Evolutionary conservation across 1,140 invertebrate species (phyloP).

Genomic region (Augochlora pura): DNA sequence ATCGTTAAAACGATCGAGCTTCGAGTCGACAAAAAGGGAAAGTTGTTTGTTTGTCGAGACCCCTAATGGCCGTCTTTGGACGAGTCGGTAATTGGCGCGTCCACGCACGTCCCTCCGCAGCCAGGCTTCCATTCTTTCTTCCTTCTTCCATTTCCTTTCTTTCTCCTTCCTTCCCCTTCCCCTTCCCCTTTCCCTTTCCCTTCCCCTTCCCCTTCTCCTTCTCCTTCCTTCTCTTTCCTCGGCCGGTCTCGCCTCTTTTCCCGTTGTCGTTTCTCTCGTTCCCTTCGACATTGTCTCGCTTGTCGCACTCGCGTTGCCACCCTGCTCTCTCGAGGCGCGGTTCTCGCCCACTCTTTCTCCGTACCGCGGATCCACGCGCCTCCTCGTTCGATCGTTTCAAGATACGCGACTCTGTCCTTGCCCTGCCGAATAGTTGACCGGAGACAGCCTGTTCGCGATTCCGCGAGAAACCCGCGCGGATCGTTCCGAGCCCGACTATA

Average conservation of each 20-base stretch:
- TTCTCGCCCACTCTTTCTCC: constrained; percentile 40
- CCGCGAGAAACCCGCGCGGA: constrained; percentile 5
- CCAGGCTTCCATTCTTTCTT: constrained; percentile 35
- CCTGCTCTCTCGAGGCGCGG: constrained; percentile 17
- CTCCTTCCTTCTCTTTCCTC: no score
- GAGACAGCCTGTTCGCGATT: constrained; percentile 18
- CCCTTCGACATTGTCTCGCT: neutral
- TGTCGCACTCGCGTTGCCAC: constrained; percentile 44
- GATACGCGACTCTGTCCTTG: constrained; percentile 22
- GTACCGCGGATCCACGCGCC: constrained; percentile 28
- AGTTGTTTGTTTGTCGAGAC: constrained; percentile 70
- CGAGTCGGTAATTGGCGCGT: constrained; percentile 69
- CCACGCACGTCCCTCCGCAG: constrained; percentile 31
- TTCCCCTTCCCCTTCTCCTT: no score
- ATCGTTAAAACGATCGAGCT: constrained; percentile 71
- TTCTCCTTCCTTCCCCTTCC: no score
- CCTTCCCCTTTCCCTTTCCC: no score
- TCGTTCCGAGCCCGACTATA: no score
- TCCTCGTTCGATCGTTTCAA: constrained; percentile 9
- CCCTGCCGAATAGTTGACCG: no score
- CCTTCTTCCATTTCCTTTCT: constrained; percentile 23
- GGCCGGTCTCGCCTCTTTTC: no score
- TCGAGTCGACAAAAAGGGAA: constrained; percentile 67
- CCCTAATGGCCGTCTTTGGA: constrained; percentile 66
- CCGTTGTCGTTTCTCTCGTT: no score